These are phyloP conservation scores for Tenualosa thibaudeaui DNA, from an alignment of 2,797 vertebrate genomes.

Conservation along the genomic window DNA sequence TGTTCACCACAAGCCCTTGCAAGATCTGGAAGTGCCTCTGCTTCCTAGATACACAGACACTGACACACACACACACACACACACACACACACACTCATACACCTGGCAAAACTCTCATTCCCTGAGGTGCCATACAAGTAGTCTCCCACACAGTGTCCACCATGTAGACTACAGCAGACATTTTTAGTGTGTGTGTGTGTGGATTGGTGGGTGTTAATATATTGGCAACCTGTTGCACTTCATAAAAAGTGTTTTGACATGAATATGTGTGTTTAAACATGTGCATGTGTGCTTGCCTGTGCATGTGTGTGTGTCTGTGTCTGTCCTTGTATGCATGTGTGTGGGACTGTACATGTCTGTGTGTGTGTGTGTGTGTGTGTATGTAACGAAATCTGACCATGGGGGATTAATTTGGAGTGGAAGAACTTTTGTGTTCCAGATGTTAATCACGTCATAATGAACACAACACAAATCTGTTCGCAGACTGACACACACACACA, in stretches of 20 bases:
- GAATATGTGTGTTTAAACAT: background rate
- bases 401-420: conserved; percentile 63
- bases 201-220: background rate
- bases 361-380: conserved; percentile 29
- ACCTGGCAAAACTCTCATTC: too few relatives aligned
- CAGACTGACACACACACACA: conserved; percentile 12
- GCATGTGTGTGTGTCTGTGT: background rate
- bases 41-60: too few relatives aligned
- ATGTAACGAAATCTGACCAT: conserved; percentile 58
- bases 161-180: too few relatives aligned
- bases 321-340: conserved; percentile 14
- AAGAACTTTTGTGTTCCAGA: conserved; percentile 64
- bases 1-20: background rate
- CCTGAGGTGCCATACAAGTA: too few relatives aligned
- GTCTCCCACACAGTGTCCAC: too few relatives aligned
- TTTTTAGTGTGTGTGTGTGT: too few relatives aligned
- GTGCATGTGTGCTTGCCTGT: background rate
- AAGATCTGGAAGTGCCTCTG: too few relatives aligned
- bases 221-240: background rate
- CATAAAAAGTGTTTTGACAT: background rate
- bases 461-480: conserved; percentile 28
- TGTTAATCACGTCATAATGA: conserved; percentile 69
- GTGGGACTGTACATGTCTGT: conserved; percentile 24
- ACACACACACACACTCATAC: too few relatives aligned
- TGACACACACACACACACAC: too few relatives aligned